A percentile compares a stretch with the other conserved stretches of the same genome.
These are phyloP conservation scores for Hypena proboscidalis DNA, from an alignment of 2,888 invertebrate genomes.

Conservation along the genomic window DNA sequence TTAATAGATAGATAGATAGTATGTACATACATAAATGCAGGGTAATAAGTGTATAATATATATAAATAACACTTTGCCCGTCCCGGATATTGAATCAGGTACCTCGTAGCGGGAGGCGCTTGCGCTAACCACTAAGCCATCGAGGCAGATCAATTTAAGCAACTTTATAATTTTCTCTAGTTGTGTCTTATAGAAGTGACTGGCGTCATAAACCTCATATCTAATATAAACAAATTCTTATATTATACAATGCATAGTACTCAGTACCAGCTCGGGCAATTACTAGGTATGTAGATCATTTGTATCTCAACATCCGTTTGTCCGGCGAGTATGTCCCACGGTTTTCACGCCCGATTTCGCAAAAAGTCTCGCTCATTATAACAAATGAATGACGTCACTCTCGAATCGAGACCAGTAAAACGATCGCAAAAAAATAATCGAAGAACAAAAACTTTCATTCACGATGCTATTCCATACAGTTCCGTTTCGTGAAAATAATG, in stretches of 20 bases:
- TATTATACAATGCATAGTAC: background rate
- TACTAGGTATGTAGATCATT: slow-evolving; percentile 1
- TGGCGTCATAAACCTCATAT: background rate
- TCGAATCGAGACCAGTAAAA: slow-evolving; percentile 23
- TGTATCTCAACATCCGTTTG: slow-evolving; percentile 10
- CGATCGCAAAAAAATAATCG: slow-evolving; percentile 32
- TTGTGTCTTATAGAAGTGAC: too few species aligned
- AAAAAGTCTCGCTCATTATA: slow-evolving; percentile 13
- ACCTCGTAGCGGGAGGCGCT: too few species aligned
- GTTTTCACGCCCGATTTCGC: slow-evolving; percentile 8
- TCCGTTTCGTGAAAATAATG: slow-evolving; percentile 49
- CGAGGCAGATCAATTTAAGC: too few species aligned
- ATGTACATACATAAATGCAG: too few species aligned
- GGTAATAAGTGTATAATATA: too few species aligned
- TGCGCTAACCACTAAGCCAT: too few species aligned
- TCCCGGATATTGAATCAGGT: too few species aligned
- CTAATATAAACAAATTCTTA: slow-evolving; percentile 2
- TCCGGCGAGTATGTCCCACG: slow-evolving; percentile 1
- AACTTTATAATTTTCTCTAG: too few species aligned
- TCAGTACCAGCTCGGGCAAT: slow-evolving; percentile 1
- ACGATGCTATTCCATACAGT: slow-evolving; percentile 41
- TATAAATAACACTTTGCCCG: too few species aligned
- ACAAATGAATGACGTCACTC: slow-evolving; percentile 40
- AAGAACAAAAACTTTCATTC: slow-evolving; percentile 40
- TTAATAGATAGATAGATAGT: too few species aligned